These are phyloP conservation scores for Heliangelus exortis DNA, from an alignment of 2,797 vertebrate species.

Conservation along the genomic window DNA sequence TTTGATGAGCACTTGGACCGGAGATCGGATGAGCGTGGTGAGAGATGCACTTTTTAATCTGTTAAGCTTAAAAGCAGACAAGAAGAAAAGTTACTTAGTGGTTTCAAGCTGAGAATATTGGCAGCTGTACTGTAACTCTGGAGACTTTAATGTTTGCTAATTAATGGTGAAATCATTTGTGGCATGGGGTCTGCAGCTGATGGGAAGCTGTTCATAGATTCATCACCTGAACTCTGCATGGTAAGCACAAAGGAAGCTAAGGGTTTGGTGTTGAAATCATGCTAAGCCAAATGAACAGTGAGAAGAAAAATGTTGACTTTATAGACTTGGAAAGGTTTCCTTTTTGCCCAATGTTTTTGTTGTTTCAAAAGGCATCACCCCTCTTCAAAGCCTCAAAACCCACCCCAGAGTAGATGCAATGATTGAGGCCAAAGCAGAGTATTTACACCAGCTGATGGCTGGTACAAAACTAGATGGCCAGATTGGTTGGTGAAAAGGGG, in stretches of 20 bases:
- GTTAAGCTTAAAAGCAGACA: neutral
- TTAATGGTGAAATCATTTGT: slow-evolving; percentile 41
- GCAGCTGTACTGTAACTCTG: neutral
- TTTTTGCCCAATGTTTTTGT: neutral
- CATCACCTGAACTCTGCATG: neutral
- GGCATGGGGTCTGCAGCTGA: neutral
- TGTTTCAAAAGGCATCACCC: neutral
- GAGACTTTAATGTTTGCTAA: slow-evolving; percentile 19
- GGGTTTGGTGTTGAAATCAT: neutral
- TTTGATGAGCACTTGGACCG: neutral
- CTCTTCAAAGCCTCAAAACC: neutral
- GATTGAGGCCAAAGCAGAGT: neutral
- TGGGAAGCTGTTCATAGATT: neutral
- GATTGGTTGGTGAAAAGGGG: neutral
- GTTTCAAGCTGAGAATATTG: slow-evolving; percentile 51
- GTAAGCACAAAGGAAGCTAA: neutral
- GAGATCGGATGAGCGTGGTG: neutral
- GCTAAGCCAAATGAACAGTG: neutral
- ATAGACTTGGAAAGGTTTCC: neutral
- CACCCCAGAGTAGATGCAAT: neutral
- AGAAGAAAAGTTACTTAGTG: slow-evolving; percentile 30
- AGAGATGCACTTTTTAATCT: neutral
- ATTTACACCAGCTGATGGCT: neutral
- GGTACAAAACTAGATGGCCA: neutral
- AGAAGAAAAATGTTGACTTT: neutral